Evolutionary conservation across 2,888 invertebrate species (phyloP), one percentile per base, ranked within the genome.

Genomic region (Serripes groenlandicus): DNA sequence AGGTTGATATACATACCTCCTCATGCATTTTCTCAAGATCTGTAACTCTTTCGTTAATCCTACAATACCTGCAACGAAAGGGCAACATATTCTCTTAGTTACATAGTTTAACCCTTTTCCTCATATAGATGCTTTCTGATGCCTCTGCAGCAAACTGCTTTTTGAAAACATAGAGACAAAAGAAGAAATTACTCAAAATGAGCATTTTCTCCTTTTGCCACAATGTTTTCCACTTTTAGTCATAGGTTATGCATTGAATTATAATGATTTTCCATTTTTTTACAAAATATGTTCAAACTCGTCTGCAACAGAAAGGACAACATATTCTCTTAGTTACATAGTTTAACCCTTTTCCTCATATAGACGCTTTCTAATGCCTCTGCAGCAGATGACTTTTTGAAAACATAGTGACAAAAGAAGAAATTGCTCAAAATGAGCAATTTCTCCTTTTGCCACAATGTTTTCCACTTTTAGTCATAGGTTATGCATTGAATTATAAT

Each of bases 21-120:
- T 92, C 91, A 85, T 94, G 94, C 78, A 91, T 90, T 77, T 91
- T 93, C 77, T 94, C 93, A 35, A 94, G 79, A 34, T 94, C 93
- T 42, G 89, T 75, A 18, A 94, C 91, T 85, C 92, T 92, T 28
- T 93, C 93, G 88, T 94, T 94, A 9, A 94, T 93, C 70, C 94
- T 82, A 52, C 91, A 90, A 75, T 94, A 94, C 74, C 94, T 94
- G 87, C 28, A 86, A 89, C n/a, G n/a, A n/a, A n/a, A n/a, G n/a
- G n/a, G n/a, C n/a, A n/a, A n/a, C n/a, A n/a, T n/a, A n/a, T n/a
- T n/a, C n/a, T n/a, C n/a, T n/a, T n/a, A n/a, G n/a, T 58, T 18
- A 58, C 11, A 58, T 34, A 1, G 11, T 64, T 32, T 30, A 56
- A 56, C 56, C 56, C 56, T 56, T 5, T 56, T 11, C 56, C 23